Evolutionary conservation across 2,797 vertebrate species (phyloP).

Genomic region (Chiropotes sagulatus): DNA sequence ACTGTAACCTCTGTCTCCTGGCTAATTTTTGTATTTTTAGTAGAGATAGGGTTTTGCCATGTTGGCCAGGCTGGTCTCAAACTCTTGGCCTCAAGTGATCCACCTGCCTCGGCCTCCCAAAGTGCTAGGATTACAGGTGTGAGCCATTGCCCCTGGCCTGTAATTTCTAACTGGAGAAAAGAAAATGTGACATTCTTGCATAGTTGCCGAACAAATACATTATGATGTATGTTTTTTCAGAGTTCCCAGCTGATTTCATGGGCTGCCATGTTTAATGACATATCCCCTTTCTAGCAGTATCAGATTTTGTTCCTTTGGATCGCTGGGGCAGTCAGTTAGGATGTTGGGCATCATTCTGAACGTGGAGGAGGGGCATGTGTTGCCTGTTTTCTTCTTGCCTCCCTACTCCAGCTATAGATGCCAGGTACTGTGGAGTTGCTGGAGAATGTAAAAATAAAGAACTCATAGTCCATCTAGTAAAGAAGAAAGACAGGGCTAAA

Average conservation of each 20-base stretch:
- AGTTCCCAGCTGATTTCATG: not conserved
- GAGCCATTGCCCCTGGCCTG: not conserved
- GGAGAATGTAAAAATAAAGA: not conserved
- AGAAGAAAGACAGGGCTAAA: not conserved
- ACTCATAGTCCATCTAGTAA: not conserved
- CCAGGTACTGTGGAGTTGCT: not conserved
- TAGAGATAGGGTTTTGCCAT: not conserved
- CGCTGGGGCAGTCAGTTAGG: not conserved
- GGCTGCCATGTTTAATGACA: not conserved
- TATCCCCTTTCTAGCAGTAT: not conserved
- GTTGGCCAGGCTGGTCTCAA: not conserved
- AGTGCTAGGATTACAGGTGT: not conserved
- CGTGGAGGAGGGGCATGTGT: not conserved
- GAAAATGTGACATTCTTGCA: not conserved
- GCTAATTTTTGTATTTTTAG: not conserved
- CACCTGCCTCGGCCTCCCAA: not conserved
- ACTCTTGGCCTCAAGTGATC: not conserved
- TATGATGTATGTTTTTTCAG: not conserved
- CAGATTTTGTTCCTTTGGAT: not conserved
- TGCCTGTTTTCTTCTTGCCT: no score
- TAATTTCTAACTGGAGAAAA: not conserved
- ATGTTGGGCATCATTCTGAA: not conserved
- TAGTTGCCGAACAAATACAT: not conserved
- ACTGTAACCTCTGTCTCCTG: not conserved
- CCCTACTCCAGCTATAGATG: not conserved